Percentiles rank a stretch among this genome's conserved stretches.
Conservation (phyloP, 64 coral and sea anemone species). For the Pocillopora damicornis region DNA sequence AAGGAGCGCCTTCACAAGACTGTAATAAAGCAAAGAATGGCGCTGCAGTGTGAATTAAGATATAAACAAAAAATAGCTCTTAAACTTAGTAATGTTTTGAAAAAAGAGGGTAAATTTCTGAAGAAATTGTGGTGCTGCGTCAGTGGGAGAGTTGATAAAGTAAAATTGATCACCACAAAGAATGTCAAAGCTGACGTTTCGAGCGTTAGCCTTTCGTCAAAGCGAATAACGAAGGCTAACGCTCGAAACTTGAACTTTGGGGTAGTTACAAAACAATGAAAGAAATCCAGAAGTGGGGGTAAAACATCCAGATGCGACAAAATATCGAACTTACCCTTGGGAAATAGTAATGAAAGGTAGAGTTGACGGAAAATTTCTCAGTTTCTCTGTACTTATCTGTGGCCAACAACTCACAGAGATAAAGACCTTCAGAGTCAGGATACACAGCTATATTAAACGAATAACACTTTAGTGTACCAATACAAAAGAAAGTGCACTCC, state of each 20-base stretch:
- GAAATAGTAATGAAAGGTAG: neutral
- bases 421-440: neutral
- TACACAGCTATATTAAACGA: neutral
- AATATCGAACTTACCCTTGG: neutral
- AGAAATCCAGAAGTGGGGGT: too few relatives aligned
- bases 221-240: too few relatives aligned
- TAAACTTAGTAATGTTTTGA: neutral
- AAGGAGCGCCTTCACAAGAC: constrained; percentile 17
- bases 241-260: too few relatives aligned
- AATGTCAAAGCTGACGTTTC: too few relatives aligned
- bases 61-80: neutral
- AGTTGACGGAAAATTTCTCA: neutral
- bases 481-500: neutral
- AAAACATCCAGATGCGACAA: neutral
- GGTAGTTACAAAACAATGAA: too few relatives aligned
- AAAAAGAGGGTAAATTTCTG: too few relatives aligned
- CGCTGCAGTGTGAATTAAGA: too few relatives aligned
- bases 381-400: neutral
- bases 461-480: neutral
- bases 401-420: neutral
- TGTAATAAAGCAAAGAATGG: neutral
- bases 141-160: too few relatives aligned
- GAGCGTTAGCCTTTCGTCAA: too few relatives aligned
- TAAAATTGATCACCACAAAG: too few relatives aligned
- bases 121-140: too few relatives aligned